Base-by-base conservation (phyloP, 2,888 invertebrate genomes). In the Trichogramma evanescens region DNA sequence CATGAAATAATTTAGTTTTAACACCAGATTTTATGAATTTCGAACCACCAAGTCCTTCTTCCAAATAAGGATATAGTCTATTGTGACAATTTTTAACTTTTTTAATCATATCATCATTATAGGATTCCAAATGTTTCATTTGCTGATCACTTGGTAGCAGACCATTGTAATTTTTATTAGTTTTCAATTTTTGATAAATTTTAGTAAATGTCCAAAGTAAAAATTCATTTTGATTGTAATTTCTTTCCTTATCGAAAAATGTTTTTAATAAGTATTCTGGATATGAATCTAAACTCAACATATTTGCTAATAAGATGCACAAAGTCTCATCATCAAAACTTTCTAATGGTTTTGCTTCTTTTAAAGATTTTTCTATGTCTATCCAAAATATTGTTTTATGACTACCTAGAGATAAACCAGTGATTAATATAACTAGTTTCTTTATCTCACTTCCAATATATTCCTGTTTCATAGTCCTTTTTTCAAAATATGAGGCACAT, bases 401-500 rank as follows among this genome's bases (percentile, higher is more conserved):
- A 39, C 48, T 59, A 39, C 39, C 7, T 9, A 39, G 1, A n/a
- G 56, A 44, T 38, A 59, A 40, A 8, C 56, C 39, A 45, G 26
- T n/a, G 53, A 62, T 54, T 10, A 59, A 13, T 39, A 44, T n/a
- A 41, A 50, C 8, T 3, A 62, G 50, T 48, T 62, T 59, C 6
- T 39, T 41, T 8, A 41, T 3, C 42, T 44, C 40, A 2, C 50
- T 9, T 2, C 10, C 5, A 45, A 62, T 42, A 10, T 8, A 8
- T 7, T 56, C 3, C 4, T 53, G 5, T n/a, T 4, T 10, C 4
- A 62, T 1, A 42, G 6, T 42, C 7, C 1, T 54, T 46, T 40
- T 56, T 54, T 62, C 62, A 56, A 54, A 62, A 46, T 59, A 62
- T 13, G 53, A 38, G 4, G 59, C 59, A 56, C 50, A 59, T 10